Percentiles rank a stretch among this genome's conserved stretches.
phyloP scores from a whole-genome alignment of 2,113 vertebrate species.

The Lampris incognitus region DNA sequence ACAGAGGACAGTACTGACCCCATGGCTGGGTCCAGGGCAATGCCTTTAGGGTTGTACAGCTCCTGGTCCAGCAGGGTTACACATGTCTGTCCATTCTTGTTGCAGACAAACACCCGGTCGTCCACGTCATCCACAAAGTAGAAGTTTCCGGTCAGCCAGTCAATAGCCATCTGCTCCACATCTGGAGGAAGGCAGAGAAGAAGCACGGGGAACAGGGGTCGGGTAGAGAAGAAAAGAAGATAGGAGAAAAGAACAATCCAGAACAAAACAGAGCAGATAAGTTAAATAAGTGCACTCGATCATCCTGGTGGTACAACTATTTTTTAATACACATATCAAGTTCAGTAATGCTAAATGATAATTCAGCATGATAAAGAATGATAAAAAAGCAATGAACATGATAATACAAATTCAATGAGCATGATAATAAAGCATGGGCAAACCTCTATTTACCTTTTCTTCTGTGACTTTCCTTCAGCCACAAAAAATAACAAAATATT shows the following conservation, averaged over 20 bases:
- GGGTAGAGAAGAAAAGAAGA: neutral
- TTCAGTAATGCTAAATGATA: neutral
- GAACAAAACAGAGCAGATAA: neutral
- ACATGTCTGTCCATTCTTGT: slow-evolving; percentile 91
- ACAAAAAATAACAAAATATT: slow-evolving; percentile 22
- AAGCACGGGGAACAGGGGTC: neutral
- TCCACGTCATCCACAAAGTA: slow-evolving; percentile 98
- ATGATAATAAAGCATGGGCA: too few relatives aligned
- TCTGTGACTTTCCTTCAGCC: neutral
- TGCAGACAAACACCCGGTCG: slow-evolving; percentile 97
- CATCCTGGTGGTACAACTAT: too few relatives aligned
- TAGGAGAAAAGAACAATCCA: slow-evolving; percentile 3
- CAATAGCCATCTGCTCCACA: slow-evolving; percentile 99
- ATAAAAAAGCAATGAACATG: too few relatives aligned
- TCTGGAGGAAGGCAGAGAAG: slow-evolving; percentile 77
- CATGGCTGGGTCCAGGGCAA: slow-evolving; percentile 94
- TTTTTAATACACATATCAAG: slow-evolving; percentile 5
- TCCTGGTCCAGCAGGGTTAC: slow-evolving; percentile 96
- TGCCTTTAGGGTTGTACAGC: slow-evolving; percentile 96
- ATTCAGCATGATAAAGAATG: too few relatives aligned
- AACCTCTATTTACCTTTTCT: too few relatives aligned
- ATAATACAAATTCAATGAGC: too few relatives aligned
- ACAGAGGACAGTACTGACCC: slow-evolving; percentile 83
- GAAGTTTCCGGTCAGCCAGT: slow-evolving; percentile 98
- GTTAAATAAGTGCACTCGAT: neutral